Conservation (phyloP, 2,888 invertebrate genomes). For the Labia minor region DNA sequence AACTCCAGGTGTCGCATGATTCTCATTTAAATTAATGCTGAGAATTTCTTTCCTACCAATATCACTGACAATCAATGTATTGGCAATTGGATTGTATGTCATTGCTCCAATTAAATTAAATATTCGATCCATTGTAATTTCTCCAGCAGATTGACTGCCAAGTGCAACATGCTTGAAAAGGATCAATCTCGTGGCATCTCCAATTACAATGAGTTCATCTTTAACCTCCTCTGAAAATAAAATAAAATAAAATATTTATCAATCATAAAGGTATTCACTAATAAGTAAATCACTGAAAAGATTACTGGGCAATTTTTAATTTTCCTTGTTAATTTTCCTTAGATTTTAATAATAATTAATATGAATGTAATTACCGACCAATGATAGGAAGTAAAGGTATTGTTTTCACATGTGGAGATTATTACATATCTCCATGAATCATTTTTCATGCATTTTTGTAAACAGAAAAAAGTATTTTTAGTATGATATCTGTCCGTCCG, state of each 20-base stretch:
- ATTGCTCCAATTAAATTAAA: constrained; percentile 49
- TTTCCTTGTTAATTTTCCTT: no score
- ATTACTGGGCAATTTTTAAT: no score
- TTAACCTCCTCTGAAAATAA: constrained; percentile 35
- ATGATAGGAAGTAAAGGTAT: no score
- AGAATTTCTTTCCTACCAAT: constrained; percentile 38
- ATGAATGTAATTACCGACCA: no score
- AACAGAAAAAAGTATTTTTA: no score
- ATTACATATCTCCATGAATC: no score
- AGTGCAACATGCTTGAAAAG: constrained; percentile 53
- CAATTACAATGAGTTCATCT: constrained; percentile 46
- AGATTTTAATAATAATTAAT: no score
- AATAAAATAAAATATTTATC: constrained; percentile 21
- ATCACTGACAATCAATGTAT: constrained; percentile 42
- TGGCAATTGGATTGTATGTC: constrained; percentile 50
- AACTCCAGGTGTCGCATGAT: constrained; percentile 24
- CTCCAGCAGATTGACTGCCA: constrained; percentile 50
- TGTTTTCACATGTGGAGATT: no score
- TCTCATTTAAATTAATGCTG: constrained; percentile 33
- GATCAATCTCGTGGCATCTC: constrained; percentile 45
- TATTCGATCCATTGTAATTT: constrained; percentile 14
- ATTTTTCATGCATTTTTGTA: no score
- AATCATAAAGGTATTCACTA: no score
- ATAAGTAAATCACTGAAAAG: no score
- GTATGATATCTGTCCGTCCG: no score